A percentile compares a stretch with the other conserved stretches of the same genome.
phyloP scores from a whole-genome alignment of 2,113 vertebrate species.

The Speoplatyrhinus poulsoni region DNA sequence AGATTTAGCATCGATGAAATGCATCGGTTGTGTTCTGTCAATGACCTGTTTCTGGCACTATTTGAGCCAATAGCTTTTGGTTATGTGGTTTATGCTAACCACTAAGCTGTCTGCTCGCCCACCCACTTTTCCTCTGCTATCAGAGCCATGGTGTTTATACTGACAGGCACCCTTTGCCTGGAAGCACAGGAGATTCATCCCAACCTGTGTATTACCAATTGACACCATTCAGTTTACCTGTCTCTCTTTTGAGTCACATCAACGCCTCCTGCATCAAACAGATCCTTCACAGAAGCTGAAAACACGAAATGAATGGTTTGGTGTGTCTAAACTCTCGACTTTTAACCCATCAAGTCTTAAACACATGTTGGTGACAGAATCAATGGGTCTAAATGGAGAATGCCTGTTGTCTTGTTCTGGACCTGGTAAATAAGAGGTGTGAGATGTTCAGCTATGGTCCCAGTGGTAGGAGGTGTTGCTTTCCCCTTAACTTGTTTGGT shows the following conservation, averaged over 20 bases:
- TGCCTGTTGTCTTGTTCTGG: slow-evolving; percentile 69
- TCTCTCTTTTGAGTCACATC: neutral
- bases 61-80: too few relatives aligned
- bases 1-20: too few relatives aligned
- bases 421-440: slow-evolving; percentile 58
- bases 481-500: slow-evolving; percentile 60
- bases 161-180: neutral
- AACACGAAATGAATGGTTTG: slow-evolving; percentile 57
- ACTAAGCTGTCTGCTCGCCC: too few relatives aligned
- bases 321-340: slow-evolving; percentile 65
- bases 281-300: slow-evolving; percentile 44
- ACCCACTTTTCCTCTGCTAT: neutral
- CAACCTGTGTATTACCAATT: neutral
- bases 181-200: neutral
- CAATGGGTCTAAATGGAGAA: slow-evolving; percentile 79
- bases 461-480: slow-evolving; percentile 68
- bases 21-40: too few relatives aligned
- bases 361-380: slow-evolving; percentile 74
- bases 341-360: slow-evolving; percentile 71
- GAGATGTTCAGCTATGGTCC: slow-evolving; percentile 66
- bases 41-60: too few relatives aligned
- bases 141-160: neutral
- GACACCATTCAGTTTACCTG: slow-evolving; percentile 8
- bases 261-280: slow-evolving; percentile 33
- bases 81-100: too few relatives aligned